Evolutionary conservation across 2,888 invertebrate species (phyloP).

Genomic region (Volucella inflata): DNA sequence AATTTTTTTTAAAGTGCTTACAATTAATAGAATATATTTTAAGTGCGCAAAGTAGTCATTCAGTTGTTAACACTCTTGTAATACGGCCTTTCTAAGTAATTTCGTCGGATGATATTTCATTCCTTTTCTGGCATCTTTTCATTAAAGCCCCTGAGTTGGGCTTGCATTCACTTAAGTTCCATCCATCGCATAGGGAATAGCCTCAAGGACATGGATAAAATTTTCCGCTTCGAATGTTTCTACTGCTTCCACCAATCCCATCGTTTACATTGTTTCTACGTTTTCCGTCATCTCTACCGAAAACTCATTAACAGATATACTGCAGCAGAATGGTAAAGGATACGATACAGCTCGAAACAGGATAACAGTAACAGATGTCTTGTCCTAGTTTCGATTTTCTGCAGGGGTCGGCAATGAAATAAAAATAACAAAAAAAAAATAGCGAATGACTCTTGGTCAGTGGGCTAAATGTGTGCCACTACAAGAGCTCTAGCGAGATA

Average conservation of each 20-base stretch:
- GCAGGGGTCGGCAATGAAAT: background rate
- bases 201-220: conserved; percentile 50
- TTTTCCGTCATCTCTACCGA: conserved; percentile 33
- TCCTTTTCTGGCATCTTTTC: conserved; percentile 60
- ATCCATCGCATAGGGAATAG: conserved; percentile 34
- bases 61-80: conserved; percentile 21
- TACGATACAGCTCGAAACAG: conserved; percentile 43
- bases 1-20: too few species aligned
- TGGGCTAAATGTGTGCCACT: conserved; percentile 64
- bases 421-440: conserved; percentile 6
- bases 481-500: conserved; percentile 50
- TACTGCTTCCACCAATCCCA: too few species aligned
- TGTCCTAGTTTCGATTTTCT: conserved; percentile 62
- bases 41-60: background rate
- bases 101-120: conserved; percentile 40
- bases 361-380: conserved; percentile 70
- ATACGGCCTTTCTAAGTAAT: conserved; percentile 36
- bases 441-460: conserved; percentile 61
- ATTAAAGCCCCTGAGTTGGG: conserved; percentile 13
- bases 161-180: conserved; percentile 27
- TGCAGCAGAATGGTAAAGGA: conserved; percentile 13
- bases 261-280: too few species aligned
- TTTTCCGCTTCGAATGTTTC: conserved; percentile 44
- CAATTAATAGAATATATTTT: too few species aligned
- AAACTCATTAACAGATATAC: conserved; percentile 69